Evolutionary conservation across 2,888 invertebrate genomes (phyloP).

Genomic region (Dolomedes plantarius): DNA sequence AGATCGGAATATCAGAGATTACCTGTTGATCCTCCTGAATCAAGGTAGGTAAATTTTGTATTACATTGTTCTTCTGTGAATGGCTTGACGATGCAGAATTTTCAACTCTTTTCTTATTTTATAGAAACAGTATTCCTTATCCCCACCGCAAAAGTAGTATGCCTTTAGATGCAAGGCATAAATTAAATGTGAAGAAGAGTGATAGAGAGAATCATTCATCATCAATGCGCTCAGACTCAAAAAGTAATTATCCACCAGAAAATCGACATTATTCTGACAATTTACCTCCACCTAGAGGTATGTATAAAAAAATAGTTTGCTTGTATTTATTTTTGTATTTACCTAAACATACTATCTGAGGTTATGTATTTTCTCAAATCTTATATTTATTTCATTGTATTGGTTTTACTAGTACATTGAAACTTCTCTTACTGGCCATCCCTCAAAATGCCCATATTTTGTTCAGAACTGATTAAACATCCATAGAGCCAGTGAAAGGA

Average conservation of each 20-base stretch:
- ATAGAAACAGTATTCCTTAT: slow-evolving; percentile 45
- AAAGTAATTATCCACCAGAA: slow-evolving; percentile 2
- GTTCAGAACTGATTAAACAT: too few relatives aligned
- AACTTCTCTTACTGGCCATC: too few relatives aligned
- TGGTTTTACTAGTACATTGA: too few relatives aligned
- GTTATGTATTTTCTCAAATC: too few relatives aligned
- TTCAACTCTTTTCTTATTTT: neutral
- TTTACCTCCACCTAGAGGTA: slow-evolving; percentile 26
- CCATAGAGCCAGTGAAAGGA: too few relatives aligned
- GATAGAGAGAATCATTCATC: slow-evolving; percentile 8
- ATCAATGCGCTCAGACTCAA: slow-evolving; percentile 5
- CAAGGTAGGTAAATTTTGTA: slow-evolving; percentile 7
- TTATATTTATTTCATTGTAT: too few relatives aligned
- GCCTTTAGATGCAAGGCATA: slow-evolving; percentile 43
- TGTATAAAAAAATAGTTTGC: too few relatives aligned
- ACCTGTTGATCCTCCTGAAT: slow-evolving; percentile 2
- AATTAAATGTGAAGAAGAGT: slow-evolving; percentile 27
- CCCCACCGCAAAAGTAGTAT: slow-evolving; percentile 31
- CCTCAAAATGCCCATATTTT: too few relatives aligned
- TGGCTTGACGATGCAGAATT: too few relatives aligned
- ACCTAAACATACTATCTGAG: too few relatives aligned
- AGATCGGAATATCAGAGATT: slow-evolving; percentile 19
- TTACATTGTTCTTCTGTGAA: too few relatives aligned
- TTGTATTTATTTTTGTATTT: too few relatives aligned
- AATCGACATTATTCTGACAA: slow-evolving; percentile 40